Conservation (phyloP, 2,113 vertebrate genomes). For the Notarius lentiginosus region DNA sequence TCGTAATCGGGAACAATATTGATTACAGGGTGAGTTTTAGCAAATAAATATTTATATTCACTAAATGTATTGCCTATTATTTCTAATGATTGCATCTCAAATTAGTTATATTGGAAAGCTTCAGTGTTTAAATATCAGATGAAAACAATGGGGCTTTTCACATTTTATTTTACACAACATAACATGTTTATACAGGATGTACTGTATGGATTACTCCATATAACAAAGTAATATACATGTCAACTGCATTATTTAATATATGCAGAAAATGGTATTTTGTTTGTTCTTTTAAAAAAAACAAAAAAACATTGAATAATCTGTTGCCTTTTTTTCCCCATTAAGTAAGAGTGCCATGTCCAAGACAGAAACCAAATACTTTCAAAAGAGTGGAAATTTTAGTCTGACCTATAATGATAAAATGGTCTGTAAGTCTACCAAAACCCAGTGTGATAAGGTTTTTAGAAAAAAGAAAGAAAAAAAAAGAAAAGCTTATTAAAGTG, state of each 20-base stretch:
- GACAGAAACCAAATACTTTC: constrained; percentile 21
- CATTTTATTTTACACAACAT: constrained; percentile 85
- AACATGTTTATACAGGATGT: constrained; percentile 75
- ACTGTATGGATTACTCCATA: constrained; percentile 80
- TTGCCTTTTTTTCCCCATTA: constrained; percentile 5
- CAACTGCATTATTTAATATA: constrained; percentile 45
- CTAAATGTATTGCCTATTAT: not conserved
- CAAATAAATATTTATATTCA: constrained; percentile 3
- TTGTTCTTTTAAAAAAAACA: constrained; percentile 63
- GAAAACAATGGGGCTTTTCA: constrained; percentile 70
- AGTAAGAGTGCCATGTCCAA: constrained; percentile 26
- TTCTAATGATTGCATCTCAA: not conserved
- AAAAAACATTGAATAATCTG: constrained; percentile 48
- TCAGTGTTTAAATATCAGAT: constrained; percentile 58
- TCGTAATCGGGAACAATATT: not conserved
- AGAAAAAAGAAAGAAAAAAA: constrained; percentile 24
- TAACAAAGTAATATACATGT: constrained; percentile 78
- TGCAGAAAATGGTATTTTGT: constrained; percentile 70
- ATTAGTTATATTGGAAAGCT: not conserved
- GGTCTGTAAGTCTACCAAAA: constrained; percentile 54
- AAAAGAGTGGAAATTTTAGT: constrained; percentile 26
- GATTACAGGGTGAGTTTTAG: not conserved
- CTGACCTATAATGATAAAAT: constrained; percentile 36
- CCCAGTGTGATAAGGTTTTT: constrained; percentile 52
- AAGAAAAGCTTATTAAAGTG: constrained; percentile 68